Evolutionary conservation across 2,113 vertebrate genomes (phyloP), one percentile per base, ranked within the genome.

Genomic region (Neotoma lepida): DNA sequence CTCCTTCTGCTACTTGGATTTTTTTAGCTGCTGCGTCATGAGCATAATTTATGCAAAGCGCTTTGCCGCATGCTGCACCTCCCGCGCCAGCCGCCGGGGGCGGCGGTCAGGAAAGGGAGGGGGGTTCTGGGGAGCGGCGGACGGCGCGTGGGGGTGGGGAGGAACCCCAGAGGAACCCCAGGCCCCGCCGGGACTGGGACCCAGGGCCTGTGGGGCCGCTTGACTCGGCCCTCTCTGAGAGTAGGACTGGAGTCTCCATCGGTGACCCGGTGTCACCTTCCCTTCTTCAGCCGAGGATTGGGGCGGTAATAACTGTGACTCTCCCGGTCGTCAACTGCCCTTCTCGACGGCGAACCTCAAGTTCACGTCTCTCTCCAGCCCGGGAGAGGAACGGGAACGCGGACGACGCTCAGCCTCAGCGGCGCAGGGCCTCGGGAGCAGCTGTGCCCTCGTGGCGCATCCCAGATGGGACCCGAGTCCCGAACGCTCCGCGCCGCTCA

Each of bases 41-140:
- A 99, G 98, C 99, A 99, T 99, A 99, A 99, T 99, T 99, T 99
- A 99, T 99, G 99, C 99, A 99, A 98, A 99, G 98, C 98, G 98
- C 99, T 98, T 96, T 97, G 97, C 98, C 93, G 99, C 99, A 98
- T 98, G 98, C 97, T 96, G 98, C 97, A 97, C 94, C 74, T 94
- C 97, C 70, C 95, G 88, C 88, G 90, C 95, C 92, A 24, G 97
- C 97, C 97, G 93, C 97, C 80, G 97, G 97, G 97, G 97, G 97
- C 97, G 95, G 93, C 88, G 91, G 64, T 54, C 85, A 54, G 85
- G 95, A 84, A 92, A 84, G 49, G 93, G 87, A 20, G 14, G 89
- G 88, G 49, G 95, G 97, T 98, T 98, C 98, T 97, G 97, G 97
- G 98, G 97, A 96, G 98, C 13, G 6, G 96, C 97, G 96, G 94